phyloP scores from a whole-genome alignment of 2,113 vertebrate genomes.

The Thermophis baileyi region DNA sequence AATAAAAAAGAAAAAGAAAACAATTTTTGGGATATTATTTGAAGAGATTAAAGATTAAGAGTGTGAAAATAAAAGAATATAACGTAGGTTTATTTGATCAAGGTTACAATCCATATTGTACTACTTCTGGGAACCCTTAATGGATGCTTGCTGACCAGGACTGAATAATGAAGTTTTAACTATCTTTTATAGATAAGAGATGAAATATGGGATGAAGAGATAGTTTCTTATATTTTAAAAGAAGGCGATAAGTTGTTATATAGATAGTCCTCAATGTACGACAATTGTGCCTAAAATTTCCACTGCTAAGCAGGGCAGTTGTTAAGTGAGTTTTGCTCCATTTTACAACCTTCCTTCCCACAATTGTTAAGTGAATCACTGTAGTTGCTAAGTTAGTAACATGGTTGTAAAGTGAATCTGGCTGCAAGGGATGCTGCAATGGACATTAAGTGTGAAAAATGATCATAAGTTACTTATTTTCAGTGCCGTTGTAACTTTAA shows the following conservation, averaged over 20 bases:
- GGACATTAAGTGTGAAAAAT: not conserved
- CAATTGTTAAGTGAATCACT: not conserved
- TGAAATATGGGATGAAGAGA: not conserved
- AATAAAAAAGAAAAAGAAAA: not conserved
- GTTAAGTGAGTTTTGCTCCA: not conserved
- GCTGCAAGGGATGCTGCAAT: not conserved
- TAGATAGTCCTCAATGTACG: not conserved
- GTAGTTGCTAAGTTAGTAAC: not conserved
- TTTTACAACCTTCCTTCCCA: not conserved
- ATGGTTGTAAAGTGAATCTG: not conserved
- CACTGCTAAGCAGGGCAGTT: not conserved
- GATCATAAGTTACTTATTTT: not conserved
- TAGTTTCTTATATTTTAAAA: not conserved
- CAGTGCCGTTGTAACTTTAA: not conserved
- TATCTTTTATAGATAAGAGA: not conserved
- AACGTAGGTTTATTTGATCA: not conserved
- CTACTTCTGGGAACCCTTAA: not conserved
- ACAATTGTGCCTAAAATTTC: not conserved
- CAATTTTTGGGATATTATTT: not conserved
- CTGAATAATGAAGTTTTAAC: not conserved
- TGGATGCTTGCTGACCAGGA: not conserved
- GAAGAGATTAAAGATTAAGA: not conserved
- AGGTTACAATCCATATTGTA: not conserved
- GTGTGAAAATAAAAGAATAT: not conserved
- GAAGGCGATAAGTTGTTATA: not conserved